phyloP scores from a whole-genome alignment of 2,888 invertebrate genomes.

The Serripes groenlandicus region DNA sequence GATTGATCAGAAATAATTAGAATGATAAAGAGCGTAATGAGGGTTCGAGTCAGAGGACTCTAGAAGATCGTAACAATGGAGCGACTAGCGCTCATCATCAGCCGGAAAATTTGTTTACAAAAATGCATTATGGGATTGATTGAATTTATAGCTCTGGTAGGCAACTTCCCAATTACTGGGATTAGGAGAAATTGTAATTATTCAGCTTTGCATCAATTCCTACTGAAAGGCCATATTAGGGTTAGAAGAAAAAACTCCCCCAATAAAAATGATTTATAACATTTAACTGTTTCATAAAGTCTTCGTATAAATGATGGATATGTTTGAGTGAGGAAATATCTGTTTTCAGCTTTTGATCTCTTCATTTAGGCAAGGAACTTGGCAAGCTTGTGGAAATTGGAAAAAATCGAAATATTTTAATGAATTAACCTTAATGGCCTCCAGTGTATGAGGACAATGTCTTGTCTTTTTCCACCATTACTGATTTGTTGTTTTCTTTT shows the following conservation, averaged over 20 bases:
- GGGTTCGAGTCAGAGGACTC: conserved; percentile 14
- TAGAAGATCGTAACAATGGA: conserved; percentile 34
- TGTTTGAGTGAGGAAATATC: conserved; percentile 11
- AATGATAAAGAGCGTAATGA: conserved; percentile 68
- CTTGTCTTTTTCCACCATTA: neutral
- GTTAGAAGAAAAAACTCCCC: conserved; percentile 5
- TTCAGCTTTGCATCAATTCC: conserved; percentile 22
- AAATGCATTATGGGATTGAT: conserved; percentile 61
- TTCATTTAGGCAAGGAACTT: conserved; percentile 15
- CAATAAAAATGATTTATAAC: conserved; percentile 28
- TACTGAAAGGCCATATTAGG: conserved; percentile 26
- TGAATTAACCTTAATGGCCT: conserved; percentile 24
- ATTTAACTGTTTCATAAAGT: conserved; percentile 27
- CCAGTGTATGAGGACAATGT: conserved; percentile 4
- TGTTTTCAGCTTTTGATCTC: conserved; percentile 14
- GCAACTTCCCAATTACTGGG: conserved; percentile 45
- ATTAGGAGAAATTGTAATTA: conserved; percentile 40
- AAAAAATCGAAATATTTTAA: conserved; percentile 23
- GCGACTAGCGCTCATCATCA: conserved; percentile 20
- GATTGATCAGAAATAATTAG: conserved; percentile 68
- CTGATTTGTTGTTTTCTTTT: conserved; percentile 12
- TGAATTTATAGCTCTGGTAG: conserved; percentile 55
- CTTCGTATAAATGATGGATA: conserved; percentile 18
- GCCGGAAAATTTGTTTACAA: conserved; percentile 63
- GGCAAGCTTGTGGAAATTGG: conserved; percentile 11